These are phyloP conservation scores for Scaeva pyrastri DNA, from an alignment of 2,888 invertebrate genomes.

Conservation along the genomic window DNA sequence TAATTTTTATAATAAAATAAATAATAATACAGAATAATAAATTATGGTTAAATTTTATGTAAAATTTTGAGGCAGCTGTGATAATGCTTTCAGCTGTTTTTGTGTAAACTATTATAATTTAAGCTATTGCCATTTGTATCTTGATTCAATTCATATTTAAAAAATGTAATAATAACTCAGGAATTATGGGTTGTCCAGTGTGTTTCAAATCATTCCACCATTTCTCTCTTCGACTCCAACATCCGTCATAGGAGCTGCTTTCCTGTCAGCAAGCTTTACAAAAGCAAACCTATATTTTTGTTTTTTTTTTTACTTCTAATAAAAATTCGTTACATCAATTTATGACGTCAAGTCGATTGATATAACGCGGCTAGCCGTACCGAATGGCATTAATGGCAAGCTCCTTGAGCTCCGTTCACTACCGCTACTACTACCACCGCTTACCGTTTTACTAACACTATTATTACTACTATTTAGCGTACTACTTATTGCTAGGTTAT, in stretches of 20 bases:
- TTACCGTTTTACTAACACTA: constrained; percentile 72
- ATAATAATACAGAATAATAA: background rate
- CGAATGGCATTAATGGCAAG: constrained; percentile 79
- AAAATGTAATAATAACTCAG: background rate
- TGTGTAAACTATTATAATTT: background rate
- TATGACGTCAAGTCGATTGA: constrained; percentile 83
- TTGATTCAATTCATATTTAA: background rate
- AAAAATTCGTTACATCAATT: constrained; percentile 33
- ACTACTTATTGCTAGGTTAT: constrained; percentile 71
- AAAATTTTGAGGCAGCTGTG: too few species aligned
- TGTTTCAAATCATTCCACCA: background rate
- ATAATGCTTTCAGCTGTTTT: background rate
- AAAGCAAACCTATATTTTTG: background rate
- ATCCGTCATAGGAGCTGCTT: constrained; percentile 21
- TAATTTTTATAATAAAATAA: constrained; percentile 3
- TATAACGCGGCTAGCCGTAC: constrained; percentile 80
- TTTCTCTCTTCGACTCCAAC: background rate
- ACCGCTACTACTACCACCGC: constrained; percentile 63
- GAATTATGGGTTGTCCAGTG: background rate
- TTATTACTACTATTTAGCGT: constrained; percentile 73
- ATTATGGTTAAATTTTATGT: background rate
- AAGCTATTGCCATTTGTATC: too few species aligned
- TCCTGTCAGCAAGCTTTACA: background rate
- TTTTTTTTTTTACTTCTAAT: background rate
- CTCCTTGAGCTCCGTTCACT: constrained; percentile 76